Percentiles rank a stretch among this genome's conserved stretches.
Conservation (phyloP, 2,797 vertebrate species). For the Pelodytes ibericus region DNA sequence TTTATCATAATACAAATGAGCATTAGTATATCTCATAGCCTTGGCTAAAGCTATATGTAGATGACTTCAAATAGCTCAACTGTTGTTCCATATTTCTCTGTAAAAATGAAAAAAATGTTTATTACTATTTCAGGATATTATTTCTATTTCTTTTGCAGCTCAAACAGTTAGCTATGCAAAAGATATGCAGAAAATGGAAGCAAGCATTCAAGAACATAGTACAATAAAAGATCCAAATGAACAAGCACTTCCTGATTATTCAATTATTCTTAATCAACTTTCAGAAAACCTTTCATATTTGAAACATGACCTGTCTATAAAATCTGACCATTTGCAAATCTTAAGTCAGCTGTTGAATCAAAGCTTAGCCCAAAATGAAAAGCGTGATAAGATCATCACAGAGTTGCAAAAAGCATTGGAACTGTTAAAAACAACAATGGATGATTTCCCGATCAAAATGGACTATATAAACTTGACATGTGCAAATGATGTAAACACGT, state of each 20-base stretch:
- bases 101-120: too few relatives aligned
- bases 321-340: not conserved
- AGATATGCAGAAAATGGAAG: not conserved
- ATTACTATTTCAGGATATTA: too few relatives aligned
- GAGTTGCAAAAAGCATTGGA: not conserved
- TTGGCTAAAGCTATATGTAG: too few relatives aligned
- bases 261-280: constrained; percentile 17
- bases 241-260: not conserved
- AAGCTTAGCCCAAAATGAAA: not conserved
- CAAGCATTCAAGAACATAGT: not conserved
- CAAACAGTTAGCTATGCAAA: not conserved
- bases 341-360: constrained; percentile 16
- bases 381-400: not conserved
- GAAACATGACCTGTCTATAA: constrained; percentile 15
- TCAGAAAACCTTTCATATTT: constrained; percentile 27
- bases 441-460: constrained; percentile 12
- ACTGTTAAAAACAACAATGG: not conserved
- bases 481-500: constrained; percentile 16
- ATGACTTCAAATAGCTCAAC: too few relatives aligned
- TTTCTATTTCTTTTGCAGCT: constrained; percentile 19
- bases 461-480: constrained; percentile 27
- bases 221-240: not conserved
- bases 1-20: too few relatives aligned
- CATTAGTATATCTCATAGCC: too few relatives aligned
- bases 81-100: too few relatives aligned